Conservation (phyloP, 2,797 vertebrate species). For the Echiichthys vipera region DNA sequence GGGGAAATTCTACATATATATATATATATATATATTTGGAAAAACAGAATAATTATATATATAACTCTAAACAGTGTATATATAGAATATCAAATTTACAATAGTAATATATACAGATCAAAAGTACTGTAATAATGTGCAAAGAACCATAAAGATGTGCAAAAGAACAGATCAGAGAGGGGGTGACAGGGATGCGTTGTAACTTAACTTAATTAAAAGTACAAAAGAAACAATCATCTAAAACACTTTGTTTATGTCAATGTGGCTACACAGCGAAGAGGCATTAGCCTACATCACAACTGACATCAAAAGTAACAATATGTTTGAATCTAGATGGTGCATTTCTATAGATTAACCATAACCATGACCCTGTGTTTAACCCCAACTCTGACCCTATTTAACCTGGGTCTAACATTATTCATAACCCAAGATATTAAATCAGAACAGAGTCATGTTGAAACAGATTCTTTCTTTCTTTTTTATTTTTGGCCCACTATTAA, state of each 20-base stretch:
- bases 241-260: neutral
- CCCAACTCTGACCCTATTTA: neutral
- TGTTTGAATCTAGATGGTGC: neutral
- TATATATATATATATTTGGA: too few relatives aligned
- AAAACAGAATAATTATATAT: too few relatives aligned
- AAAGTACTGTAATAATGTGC: too few relatives aligned
- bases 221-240: neutral
- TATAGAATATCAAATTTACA: too few relatives aligned
- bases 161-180: too few relatives aligned
- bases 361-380: slow-evolving; percentile 1
- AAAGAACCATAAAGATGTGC: too few relatives aligned
- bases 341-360: slow-evolving; percentile 1
- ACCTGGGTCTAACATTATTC: neutral
- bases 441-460: neutral
- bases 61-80: too few relatives aligned
- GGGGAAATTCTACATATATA: too few relatives aligned
- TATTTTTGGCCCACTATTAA: neutral
- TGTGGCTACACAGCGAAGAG: neutral
- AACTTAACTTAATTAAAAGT: neutral
- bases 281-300: neutral
- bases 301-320: neutral
- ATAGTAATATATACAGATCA: too few relatives aligned
- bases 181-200: too few relatives aligned
- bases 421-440: neutral
- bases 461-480: accelerated